phyloP scores from a whole-genome alignment of 2,888 invertebrate species.

The Blastobasis adustella region DNA sequence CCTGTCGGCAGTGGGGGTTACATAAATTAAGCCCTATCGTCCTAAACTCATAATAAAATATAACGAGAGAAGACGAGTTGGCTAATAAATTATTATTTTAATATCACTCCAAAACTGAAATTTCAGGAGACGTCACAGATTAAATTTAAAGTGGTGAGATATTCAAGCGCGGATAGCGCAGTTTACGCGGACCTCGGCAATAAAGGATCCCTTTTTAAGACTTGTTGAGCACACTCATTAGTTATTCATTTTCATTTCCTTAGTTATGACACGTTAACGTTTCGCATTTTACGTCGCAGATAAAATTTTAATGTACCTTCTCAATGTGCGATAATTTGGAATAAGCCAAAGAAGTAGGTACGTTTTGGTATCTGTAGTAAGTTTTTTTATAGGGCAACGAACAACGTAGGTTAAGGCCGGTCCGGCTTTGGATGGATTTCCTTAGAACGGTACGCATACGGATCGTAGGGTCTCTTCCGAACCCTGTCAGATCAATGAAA shows the following conservation, averaged over 20 bases:
- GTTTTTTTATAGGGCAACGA: too few species aligned
- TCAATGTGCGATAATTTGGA: too few species aligned
- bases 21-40: too few species aligned
- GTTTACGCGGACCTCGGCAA: slow-evolving; percentile 29
- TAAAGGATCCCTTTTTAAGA: slow-evolving; percentile 50
- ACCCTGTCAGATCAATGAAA: too few species aligned
- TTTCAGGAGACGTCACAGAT: slow-evolving; percentile 28
- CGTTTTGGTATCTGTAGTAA: too few species aligned
- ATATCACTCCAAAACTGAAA: slow-evolving; percentile 19
- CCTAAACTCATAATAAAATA: too few species aligned
- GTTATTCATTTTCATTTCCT: slow-evolving; percentile 62
- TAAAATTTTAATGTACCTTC: slow-evolving; percentile 30
- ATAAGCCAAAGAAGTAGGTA: too few species aligned
- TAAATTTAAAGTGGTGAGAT: slow-evolving; percentile 31
- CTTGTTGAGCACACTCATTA: slow-evolving; percentile 56
- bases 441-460: too few species aligned
- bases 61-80: slow-evolving; percentile 12
- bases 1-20: too few species aligned
- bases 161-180: slow-evolving; percentile 20
- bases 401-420: too few species aligned
- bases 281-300: slow-evolving; percentile 33
- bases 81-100: slow-evolving; percentile 22
- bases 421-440: too few species aligned
- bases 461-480: too few species aligned
- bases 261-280: slow-evolving; percentile 42